Conservation (phyloP, 2,888 invertebrate genomes). For the Carterocephalus palaemon region DNA sequence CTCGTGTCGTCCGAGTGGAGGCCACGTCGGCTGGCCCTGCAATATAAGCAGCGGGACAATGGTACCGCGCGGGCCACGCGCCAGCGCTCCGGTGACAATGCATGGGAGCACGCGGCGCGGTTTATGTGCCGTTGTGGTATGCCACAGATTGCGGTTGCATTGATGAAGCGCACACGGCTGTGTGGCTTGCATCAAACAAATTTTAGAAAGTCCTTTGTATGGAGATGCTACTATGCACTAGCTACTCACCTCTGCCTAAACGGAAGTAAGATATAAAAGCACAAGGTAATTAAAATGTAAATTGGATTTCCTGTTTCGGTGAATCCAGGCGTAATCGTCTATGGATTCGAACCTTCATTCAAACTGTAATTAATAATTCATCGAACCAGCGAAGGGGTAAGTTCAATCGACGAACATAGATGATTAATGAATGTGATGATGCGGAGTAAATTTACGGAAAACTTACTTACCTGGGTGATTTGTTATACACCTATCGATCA, state of each 20-base stretch:
- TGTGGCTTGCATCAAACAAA: no score
- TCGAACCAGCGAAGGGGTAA: not conserved
- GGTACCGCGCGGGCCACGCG: constrained; percentile 41
- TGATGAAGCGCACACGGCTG: no score
- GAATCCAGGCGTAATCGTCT: constrained; percentile 1
- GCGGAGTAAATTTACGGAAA: not conserved
- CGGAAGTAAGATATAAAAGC: no score
- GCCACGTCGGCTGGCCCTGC: constrained; percentile 41
- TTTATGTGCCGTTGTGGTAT: constrained; percentile 31
- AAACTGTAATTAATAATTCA: constrained; percentile 11
- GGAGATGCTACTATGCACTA: no score
- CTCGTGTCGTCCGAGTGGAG: constrained; percentile 38
- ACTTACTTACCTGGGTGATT: constrained; percentile 1
- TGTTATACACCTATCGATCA: no score
- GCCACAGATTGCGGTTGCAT: constrained; percentile 24
- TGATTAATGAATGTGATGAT: not conserved
- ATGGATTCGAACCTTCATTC: constrained; percentile 2
- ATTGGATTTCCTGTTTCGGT: no score
- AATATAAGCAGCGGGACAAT: constrained; percentile 55
- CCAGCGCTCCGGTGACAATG: constrained; percentile 47
- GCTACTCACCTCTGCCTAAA: no score
- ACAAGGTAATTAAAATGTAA: no score
- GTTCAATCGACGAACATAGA: constrained; percentile 3
- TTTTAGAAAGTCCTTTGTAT: no score
- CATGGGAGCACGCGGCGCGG: constrained; percentile 38